A percentile compares a stretch with the other conserved stretches of the same genome.
Conservation (phyloP, 2,113 vertebrate species). For the Lampris megalopsis region DNA sequence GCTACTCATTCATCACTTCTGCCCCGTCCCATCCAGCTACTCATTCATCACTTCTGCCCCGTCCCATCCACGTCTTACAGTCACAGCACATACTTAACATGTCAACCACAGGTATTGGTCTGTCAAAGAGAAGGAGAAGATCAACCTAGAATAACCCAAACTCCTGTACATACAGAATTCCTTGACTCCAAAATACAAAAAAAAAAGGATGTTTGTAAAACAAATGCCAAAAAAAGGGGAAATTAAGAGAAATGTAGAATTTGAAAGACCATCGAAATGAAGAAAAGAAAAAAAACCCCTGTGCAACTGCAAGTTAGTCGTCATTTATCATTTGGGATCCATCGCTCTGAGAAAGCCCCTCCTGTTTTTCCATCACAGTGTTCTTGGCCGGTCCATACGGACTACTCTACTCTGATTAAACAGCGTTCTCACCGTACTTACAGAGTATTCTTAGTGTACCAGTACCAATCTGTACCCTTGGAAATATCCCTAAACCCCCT, state of each 20-base stretch:
- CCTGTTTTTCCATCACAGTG: conserved; percentile 68
- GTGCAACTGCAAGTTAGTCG: conserved; percentile 49
- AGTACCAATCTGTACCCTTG: conserved; percentile 39
- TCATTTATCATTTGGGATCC: conserved; percentile 29
- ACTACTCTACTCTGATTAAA: conserved; percentile 49
- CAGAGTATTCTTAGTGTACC: background rate
- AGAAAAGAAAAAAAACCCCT: conserved; percentile 22
- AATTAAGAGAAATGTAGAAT: conserved; percentile 6
- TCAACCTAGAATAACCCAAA: conserved; percentile 48
- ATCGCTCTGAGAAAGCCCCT: conserved; percentile 18
- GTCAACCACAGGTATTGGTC: conserved; percentile 74
- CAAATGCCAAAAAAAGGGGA: conserved; percentile 26
- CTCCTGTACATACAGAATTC: conserved; percentile 46
- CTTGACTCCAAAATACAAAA: conserved; percentile 38
- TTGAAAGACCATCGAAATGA: conserved; percentile 23
- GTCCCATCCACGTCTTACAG: conserved; percentile 26
- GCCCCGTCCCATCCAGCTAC: too few relatives aligned
- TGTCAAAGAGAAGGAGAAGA: conserved; percentile 36
- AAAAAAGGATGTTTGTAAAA: conserved; percentile 41
- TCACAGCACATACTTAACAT: conserved; percentile 41
- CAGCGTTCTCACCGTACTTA: conserved; percentile 45
- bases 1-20: too few relatives aligned
- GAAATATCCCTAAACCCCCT: conserved; percentile 44
- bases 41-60: too few relatives aligned
- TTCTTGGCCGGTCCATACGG: conserved; percentile 56